These are phyloP conservation scores for Donacobius atricapilla DNA, from an alignment of 2,113 vertebrate species.

Conservation along the genomic window DNA sequence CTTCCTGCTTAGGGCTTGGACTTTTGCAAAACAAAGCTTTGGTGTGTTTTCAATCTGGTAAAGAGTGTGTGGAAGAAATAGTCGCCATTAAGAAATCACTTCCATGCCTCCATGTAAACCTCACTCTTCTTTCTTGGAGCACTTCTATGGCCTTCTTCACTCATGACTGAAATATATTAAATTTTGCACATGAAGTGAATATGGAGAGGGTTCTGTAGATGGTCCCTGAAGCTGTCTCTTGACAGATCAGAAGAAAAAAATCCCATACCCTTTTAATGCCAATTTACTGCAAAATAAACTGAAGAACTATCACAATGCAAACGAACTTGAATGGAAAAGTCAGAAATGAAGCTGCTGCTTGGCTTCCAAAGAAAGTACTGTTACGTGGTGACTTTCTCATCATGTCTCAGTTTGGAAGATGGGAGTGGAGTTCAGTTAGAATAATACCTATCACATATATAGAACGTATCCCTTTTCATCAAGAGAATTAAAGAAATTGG, in stretches of 20 bases:
- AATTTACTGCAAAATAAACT: not conserved
- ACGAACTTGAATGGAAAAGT: not conserved
- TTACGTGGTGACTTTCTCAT: not conserved
- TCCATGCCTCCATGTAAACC: not conserved
- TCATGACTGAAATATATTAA: not conserved
- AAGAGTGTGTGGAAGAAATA: not conserved
- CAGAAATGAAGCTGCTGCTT: not conserved
- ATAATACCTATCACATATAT: not conserved
- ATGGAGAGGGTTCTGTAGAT: not conserved
- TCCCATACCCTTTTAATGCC: not conserved
- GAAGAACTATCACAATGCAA: not conserved
- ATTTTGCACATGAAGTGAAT: not conserved
- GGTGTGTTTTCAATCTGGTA: not conserved
- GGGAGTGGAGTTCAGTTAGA: not conserved
- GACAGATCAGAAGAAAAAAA: not conserved
- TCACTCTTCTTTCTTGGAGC: not conserved
- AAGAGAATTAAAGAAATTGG: not conserved
- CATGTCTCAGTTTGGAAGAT: not conserved
- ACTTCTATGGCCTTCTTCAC: not conserved
- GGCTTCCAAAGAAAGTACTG: not conserved
- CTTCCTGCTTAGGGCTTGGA: not conserved
- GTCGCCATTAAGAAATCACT: not conserved
- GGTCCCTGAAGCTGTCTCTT: not conserved
- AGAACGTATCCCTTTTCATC: not conserved
- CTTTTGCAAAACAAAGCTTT: constrained; percentile 4